Conservation (phyloP, 2,888 invertebrate species). For the Bellardia pandia region DNA sequence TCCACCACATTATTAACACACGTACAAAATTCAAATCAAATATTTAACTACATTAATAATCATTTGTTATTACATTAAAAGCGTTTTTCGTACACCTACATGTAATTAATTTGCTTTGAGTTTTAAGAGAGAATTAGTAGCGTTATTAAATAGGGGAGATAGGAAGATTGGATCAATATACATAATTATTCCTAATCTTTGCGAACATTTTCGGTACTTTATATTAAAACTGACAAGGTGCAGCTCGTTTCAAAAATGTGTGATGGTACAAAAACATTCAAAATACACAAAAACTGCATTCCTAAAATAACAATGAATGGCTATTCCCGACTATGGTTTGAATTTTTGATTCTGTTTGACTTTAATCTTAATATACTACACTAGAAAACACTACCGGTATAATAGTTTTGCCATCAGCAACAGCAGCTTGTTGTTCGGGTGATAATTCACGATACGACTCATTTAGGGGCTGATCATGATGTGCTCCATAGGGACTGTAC, state of each 20-base stretch:
- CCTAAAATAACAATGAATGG: slow-evolving; percentile 12
- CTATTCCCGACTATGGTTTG: slow-evolving; percentile 24
- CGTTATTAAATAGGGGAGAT: slow-evolving; percentile 16
- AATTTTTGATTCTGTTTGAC: slow-evolving; percentile 13
- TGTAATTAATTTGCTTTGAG: background rate
- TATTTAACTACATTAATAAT: background rate
- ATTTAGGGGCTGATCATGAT: slow-evolving; percentile 78
- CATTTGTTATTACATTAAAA: slow-evolving; percentile 18
- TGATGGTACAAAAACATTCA: slow-evolving; percentile 15
- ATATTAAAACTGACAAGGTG: slow-evolving; percentile 10
- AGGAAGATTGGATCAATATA: background rate
- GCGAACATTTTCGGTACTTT: background rate
- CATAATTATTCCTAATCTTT: background rate
- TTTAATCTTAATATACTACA: slow-evolving; percentile 37
- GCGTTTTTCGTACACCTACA: background rate
- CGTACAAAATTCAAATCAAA: background rate
- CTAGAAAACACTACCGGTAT: slow-evolving; percentile 72
- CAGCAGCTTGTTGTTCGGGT: slow-evolving; percentile 75
- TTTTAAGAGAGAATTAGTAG: slow-evolving; percentile 30
- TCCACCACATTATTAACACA: slow-evolving; percentile 3
- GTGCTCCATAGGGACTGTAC: slow-evolving; percentile 79
- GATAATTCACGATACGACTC: slow-evolving; percentile 84
- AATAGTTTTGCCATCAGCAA: slow-evolving; percentile 76
- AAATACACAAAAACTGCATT: slow-evolving; percentile 12
- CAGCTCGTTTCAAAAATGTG: slow-evolving; percentile 22